Conservation (phyloP, 2,797 vertebrate genomes). For the Spea hammondii region DNA sequence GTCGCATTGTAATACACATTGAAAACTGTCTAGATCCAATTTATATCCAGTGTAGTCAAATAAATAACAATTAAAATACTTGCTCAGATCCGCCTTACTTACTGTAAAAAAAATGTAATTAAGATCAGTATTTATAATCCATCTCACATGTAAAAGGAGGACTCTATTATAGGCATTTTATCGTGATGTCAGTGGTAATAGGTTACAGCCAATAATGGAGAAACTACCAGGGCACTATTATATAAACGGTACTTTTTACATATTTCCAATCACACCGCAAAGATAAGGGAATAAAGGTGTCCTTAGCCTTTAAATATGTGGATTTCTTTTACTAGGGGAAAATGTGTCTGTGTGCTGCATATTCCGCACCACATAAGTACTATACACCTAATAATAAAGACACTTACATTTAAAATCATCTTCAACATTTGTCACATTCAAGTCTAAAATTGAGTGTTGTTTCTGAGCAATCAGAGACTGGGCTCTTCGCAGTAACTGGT, state of each 20-base stretch:
- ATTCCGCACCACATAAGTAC: too few relatives aligned
- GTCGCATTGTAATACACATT: constrained; percentile 64
- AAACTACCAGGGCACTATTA: neutral
- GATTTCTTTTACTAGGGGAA: too few relatives aligned
- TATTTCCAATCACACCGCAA: too few relatives aligned
- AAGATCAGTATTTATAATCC: too few relatives aligned
- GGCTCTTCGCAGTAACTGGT: constrained; percentile 44
- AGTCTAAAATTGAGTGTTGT: neutral
- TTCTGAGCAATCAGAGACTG: rapidly evolving
- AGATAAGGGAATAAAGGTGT: too few relatives aligned
- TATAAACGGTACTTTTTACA: too few relatives aligned
- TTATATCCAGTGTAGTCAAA: constrained; percentile 40
- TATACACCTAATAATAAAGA: too few relatives aligned
- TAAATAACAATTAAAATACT: constrained; percentile 50
- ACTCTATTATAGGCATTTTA: too few relatives aligned
- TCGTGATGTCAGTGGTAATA: too few relatives aligned
- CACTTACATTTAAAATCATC: constrained; percentile 20
- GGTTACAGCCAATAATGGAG: neutral
- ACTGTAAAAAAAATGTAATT: constrained; percentile 51
- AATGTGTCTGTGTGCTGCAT: too few relatives aligned
- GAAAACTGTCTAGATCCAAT: constrained; percentile 41
- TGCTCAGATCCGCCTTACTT: constrained; percentile 48
- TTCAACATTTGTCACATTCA: neutral
- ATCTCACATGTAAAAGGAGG: too few relatives aligned
- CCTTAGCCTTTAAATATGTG: too few relatives aligned